Evolutionary conservation across 2,113 vertebrate genomes (phyloP).

Genomic region (Irena cyanogastra): DNA sequence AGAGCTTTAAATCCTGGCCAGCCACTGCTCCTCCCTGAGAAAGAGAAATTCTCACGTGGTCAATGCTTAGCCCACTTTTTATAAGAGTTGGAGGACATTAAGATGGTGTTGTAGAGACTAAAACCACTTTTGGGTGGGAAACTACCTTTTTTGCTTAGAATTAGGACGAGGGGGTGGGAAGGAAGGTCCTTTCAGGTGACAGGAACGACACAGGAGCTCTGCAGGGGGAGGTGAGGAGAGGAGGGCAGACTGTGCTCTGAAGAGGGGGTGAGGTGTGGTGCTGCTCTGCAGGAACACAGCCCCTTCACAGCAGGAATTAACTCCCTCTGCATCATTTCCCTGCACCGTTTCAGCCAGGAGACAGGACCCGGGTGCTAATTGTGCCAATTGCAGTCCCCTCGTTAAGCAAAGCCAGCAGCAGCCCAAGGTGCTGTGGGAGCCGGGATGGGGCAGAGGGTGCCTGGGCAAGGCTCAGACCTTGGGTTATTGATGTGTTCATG

Average conservation of each 20-base stretch:
- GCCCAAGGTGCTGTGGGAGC: slow-evolving; percentile 57
- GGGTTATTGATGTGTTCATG: too few relatives aligned
- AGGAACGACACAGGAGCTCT: not conserved
- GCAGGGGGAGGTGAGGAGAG: not conserved
- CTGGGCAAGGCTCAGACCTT: not conserved
- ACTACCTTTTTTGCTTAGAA: not conserved
- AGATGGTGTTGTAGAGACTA: not conserved
- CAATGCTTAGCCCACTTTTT: not conserved
- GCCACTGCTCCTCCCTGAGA: not conserved
- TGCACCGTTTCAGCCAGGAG: not conserved
- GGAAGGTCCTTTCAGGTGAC: not conserved
- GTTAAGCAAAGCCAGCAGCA: slow-evolving; percentile 47
- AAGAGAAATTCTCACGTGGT: not conserved
- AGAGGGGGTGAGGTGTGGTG: not conserved
- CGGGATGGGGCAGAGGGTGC: not conserved
- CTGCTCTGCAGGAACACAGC: not conserved
- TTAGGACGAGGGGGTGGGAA: not conserved
- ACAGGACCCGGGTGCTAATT: slow-evolving; percentile 30
- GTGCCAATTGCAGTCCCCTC: slow-evolving; percentile 56
- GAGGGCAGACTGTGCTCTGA: not conserved
- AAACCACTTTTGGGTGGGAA: not conserved
- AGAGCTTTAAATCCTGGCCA: not conserved
- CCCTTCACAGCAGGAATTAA: not conserved
- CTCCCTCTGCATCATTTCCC: not conserved
- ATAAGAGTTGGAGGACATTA: not conserved